Percentiles rank a stretch among this genome's conserved stretches.
Conservation (phyloP, 2,113 vertebrate genomes). For the Scophthalmus maximus region DNA sequence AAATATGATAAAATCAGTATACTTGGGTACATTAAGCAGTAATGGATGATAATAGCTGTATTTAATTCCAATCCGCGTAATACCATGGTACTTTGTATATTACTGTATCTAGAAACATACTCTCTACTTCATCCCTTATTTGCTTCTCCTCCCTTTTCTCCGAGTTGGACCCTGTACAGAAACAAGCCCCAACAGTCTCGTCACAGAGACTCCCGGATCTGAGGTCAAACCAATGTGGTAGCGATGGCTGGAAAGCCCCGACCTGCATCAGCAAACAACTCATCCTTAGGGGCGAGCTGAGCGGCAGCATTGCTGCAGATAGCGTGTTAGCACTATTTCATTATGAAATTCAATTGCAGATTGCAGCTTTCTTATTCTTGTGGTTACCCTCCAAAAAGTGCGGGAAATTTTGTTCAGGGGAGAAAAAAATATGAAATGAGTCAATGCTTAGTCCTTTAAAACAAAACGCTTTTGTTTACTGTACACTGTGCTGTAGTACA, state of each 20-base stretch:
- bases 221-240: slow-evolving; percentile 11
- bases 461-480: not conserved
- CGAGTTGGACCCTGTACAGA: slow-evolving; percentile 45
- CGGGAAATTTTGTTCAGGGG: not conserved
- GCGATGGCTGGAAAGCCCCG: not conserved
- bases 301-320: slow-evolving; percentile 1
- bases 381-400: not conserved
- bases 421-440: not conserved
- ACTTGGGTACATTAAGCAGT: slow-evolving; percentile 33
- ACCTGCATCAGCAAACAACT: not conserved
- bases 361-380: not conserved
- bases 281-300: too few species aligned
- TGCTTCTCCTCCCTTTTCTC: slow-evolving; percentile 9
- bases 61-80: slow-evolving; percentile 43
- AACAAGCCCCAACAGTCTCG: slow-evolving; percentile 41
- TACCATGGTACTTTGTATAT: slow-evolving; percentile 31
- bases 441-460: not conserved
- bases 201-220: not conserved
- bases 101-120: slow-evolving; percentile 35
- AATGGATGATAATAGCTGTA: slow-evolving; percentile 41
- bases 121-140: slow-evolving; percentile 10
- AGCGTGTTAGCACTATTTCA: not conserved
- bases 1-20: slow-evolving; percentile 45
- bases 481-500: not conserved
- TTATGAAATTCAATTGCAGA: not conserved